Base-by-base conservation (phyloP, 2,113 vertebrate genomes). In the Lynx canadensis region DNA sequence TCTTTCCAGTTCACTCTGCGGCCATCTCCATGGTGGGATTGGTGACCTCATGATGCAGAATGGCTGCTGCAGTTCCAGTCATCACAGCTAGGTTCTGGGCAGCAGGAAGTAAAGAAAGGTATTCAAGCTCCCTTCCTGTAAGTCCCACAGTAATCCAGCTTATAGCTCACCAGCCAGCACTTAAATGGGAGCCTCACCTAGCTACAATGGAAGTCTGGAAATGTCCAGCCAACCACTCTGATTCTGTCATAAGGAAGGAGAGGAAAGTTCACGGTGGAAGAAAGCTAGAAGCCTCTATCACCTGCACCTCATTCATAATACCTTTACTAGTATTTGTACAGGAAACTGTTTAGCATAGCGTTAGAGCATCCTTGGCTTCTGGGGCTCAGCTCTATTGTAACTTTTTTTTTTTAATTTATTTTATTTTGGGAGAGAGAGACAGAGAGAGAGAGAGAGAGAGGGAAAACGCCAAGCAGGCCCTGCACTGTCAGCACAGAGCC, bases 221-320 rank as follows among this genome's bases (percentile, higher is more conserved):
- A 31, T 3, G 15, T 71, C 27, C 15, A 4, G 45, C 31, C 3
- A 41, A 33, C 38, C 23, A 23, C 0, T 69, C n/a, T 11, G n/a
- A 55, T 19, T 63, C 71, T 7, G 1, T 90, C 7, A 23, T 18
- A 63, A 45, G 50, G 7, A 74, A 52, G 50, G 41, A 10, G 23
- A 36, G 38, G 25, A 68, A 57, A 16, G 10, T 11, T 4, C 15
- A 8, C 2, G 4, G 11, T 48, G 31, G 5, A 29, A 23, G 41
- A 66, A 3, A n/a, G 45, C 3, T 0, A n/a, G 66, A 4, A n/a
- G 21, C 7, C 5, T 29, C 8, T 12, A 19, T 6, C 36, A 16
- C 18, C 23, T 9, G 12, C 13, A 8, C 6, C 29, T 48, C 5
- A 12, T 57, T 69, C 18, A 5, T 29, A 36, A 68, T 1, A 48